Evolutionary conservation across 2,888 invertebrate genomes (phyloP).

Genomic region (Abscondita cerata): DNA sequence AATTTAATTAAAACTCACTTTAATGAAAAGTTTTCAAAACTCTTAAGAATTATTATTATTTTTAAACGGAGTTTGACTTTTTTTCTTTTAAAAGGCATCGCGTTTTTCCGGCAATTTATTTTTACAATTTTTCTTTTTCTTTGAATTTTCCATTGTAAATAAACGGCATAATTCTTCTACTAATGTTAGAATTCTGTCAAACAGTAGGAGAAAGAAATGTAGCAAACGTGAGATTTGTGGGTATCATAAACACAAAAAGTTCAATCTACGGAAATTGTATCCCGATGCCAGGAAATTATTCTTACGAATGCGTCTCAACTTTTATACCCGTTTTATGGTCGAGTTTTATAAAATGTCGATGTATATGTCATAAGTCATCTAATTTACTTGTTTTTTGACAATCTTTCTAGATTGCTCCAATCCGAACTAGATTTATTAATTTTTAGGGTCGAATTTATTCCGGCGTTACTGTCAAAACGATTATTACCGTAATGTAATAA

Average conservation of each 20-base stretch:
- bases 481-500: no score
- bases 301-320: not conserved
- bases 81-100: no score
- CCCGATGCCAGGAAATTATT: slow-evolving; percentile 6
- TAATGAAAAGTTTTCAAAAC: no score
- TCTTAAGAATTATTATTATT: no score
- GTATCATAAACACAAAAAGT: slow-evolving; percentile 9
- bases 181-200: not conserved
- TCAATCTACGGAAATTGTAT: slow-evolving; percentile 9
- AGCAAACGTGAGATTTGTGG: slow-evolving; percentile 7
- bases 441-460: no score
- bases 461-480: no score
- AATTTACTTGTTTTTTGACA: no score
- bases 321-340: not conserved
- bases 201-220: not conserved
- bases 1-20: no score
- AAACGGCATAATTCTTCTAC: not conserved
- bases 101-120: no score
- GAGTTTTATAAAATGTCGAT: not conserved
- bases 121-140: not conserved
- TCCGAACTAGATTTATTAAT: no score
- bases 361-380: not conserved
- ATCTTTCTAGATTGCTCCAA: no score
- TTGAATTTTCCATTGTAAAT: not conserved
- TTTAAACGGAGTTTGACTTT: no score